A percentile compares a stretch with the other conserved stretches of the same genome.
Conservation (phyloP, 2,113 vertebrate species). For the Isichthys henryi region DNA sequence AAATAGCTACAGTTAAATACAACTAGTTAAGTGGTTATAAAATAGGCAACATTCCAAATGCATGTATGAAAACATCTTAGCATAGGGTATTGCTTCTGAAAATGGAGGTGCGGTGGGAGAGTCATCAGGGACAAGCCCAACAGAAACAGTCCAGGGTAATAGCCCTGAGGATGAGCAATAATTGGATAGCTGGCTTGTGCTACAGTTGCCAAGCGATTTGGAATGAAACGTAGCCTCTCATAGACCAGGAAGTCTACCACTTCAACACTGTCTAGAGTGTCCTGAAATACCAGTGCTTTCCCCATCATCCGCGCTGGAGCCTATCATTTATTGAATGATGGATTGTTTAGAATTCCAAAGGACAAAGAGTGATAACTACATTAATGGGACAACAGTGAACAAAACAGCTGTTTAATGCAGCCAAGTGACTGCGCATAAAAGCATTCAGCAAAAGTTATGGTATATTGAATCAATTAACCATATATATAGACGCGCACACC, state of each 20-base stretch:
- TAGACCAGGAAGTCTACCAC: neutral
- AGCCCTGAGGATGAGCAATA: neutral
- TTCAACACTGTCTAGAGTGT: neutral
- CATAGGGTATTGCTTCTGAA: neutral
- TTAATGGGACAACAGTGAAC: neutral
- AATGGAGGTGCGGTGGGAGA: no score
- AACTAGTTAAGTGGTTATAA: neutral
- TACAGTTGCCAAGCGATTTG: neutral
- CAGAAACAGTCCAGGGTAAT: neutral
- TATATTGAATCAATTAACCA: neutral
- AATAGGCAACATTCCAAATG: neutral
- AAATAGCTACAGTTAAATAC: neutral
- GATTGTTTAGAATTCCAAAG: neutral
- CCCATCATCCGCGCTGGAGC: neutral
- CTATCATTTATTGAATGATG: neutral
- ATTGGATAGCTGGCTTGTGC: neutral
- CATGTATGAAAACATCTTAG: neutral
- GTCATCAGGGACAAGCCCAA: neutral
- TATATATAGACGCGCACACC: neutral
- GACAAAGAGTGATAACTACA: neutral
- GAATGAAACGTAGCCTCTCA: conserved; percentile 2
- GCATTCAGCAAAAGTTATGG: neutral
- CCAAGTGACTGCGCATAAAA: neutral
- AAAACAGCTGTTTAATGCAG: neutral
- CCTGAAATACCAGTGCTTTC: neutral